A percentile compares a stretch with the other conserved stretches of the same genome.
phyloP scores from a whole-genome alignment of 2,797 vertebrate species.

The Micrastur ruficollis region DNA sequence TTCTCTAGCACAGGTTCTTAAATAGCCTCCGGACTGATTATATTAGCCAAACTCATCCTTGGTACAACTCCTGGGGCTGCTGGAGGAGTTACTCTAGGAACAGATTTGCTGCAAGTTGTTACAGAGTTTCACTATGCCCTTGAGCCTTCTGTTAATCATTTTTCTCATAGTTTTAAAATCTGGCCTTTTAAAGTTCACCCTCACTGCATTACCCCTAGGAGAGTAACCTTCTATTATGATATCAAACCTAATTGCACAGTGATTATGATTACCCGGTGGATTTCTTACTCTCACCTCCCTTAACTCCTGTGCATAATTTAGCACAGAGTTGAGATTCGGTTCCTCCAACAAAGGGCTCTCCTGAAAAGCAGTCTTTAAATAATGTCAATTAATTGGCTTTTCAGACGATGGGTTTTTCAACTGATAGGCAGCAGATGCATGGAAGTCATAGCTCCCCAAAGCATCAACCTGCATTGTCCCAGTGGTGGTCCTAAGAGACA shows the following conservation, averaged over 20 bases:
- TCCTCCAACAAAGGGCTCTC: not conserved
- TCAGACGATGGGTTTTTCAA: not conserved
- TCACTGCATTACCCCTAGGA: slow-evolving; percentile 52
- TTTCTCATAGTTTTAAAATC: slow-evolving; percentile 59
- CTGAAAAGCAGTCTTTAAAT: slow-evolving; percentile 39
- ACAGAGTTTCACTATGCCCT: slow-evolving; percentile 65
- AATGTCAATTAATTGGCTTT: slow-evolving; percentile 31
- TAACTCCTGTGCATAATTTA: slow-evolving; percentile 57
- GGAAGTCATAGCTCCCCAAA: not conserved
- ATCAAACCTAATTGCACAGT: slow-evolving; percentile 63
- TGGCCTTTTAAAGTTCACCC: slow-evolving; percentile 71
- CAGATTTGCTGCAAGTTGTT: slow-evolving; percentile 49
- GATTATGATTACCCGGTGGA: slow-evolving; percentile 63
- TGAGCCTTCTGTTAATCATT: slow-evolving; percentile 63
- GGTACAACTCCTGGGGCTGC: not conserved
- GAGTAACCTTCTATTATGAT: slow-evolving; percentile 68
- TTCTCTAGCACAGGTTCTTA: slow-evolving; percentile 1
- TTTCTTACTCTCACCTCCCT: slow-evolving; percentile 54
- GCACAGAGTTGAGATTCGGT: not conserved
- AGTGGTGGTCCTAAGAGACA: not conserved
- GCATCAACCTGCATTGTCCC: not conserved
- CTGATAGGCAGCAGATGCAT: not conserved
- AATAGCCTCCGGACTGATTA: slow-evolving; percentile 33
- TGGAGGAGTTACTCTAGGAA: slow-evolving; percentile 17
- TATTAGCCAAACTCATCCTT: slow-evolving; percentile 56